Conservation (phyloP, 2,888 invertebrate species). For the Cremastinae sp. region DNA sequence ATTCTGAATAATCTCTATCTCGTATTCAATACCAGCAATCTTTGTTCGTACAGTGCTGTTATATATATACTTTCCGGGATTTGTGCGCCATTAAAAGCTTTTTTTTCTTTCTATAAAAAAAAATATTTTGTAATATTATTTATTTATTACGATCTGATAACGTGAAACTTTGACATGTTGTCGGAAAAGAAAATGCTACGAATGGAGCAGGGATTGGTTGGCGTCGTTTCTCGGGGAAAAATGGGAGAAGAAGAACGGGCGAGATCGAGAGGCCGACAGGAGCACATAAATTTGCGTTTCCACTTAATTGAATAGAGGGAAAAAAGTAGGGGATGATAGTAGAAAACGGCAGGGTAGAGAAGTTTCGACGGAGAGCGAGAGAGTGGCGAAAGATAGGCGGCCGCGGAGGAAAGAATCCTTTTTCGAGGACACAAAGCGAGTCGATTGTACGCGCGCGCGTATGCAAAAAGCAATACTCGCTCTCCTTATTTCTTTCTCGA, state of each 20-base stretch:
- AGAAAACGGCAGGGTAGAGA: slow-evolving; percentile 46
- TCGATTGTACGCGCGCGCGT: slow-evolving; percentile 43
- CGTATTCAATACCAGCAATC: slow-evolving; percentile 31
- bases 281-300: slow-evolving; percentile 78
- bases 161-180: background rate
- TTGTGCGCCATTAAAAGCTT: slow-evolving; percentile 30
- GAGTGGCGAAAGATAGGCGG: slow-evolving; percentile 62
- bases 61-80: no score
- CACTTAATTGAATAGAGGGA: slow-evolving; percentile 79
- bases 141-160: background rate
- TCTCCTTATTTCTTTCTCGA: slow-evolving; percentile 65
- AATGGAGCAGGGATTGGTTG: no score
- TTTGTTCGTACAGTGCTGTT: no score
- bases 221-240: slow-evolving; percentile 70
- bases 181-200: no score
- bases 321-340: slow-evolving; percentile 40
- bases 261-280: slow-evolving; percentile 62
- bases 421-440: slow-evolving; percentile 63
- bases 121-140: background rate
- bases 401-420: slow-evolving; percentile 39
- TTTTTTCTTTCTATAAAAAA: background rate
- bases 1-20: slow-evolving; percentile 51
- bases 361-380: slow-evolving; percentile 40
- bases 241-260: slow-evolving; percentile 73
- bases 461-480: slow-evolving; percentile 56